phyloP scores from a whole-genome alignment of 2,888 invertebrate genomes.

The Nudaria mundana region DNA sequence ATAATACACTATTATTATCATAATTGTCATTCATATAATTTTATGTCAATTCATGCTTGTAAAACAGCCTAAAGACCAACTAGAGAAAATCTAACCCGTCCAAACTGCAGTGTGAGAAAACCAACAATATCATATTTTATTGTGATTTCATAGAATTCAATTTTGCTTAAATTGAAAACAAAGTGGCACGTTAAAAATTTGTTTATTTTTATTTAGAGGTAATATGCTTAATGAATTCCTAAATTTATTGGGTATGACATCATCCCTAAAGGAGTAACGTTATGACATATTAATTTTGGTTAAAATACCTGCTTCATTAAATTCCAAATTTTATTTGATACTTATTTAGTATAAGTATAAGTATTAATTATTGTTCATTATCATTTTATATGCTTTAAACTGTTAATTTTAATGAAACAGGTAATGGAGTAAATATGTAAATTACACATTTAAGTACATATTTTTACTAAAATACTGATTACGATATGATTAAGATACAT shows the following conservation, averaged over 20 bases:
- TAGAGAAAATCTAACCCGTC: constrained; percentile 53
- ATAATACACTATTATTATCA: constrained; percentile 23
- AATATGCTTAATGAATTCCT: constrained; percentile 63
- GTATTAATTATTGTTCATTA: background rate
- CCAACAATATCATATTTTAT: constrained; percentile 25
- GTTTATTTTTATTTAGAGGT: constrained; percentile 56
- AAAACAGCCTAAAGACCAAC: constrained; percentile 74
- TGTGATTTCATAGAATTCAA: constrained; percentile 77
- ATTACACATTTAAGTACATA: constrained; percentile 28
- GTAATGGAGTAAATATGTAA: constrained; percentile 9
- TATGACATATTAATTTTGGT: constrained; percentile 37
- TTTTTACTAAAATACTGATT: constrained; percentile 26
- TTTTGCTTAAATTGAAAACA: constrained; percentile 71
- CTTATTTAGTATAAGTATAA: no score
- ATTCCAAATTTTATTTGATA: constrained; percentile 14
- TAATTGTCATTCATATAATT: constrained; percentile 19
- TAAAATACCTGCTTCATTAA: constrained; percentile 26
- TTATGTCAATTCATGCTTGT: constrained; percentile 48
- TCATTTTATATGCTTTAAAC: constrained; percentile 3
- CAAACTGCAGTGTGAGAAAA: constrained; percentile 71
- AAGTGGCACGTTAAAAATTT: constrained; percentile 45
- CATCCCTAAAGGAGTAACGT: constrained; percentile 60
- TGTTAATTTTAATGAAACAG: constrained; percentile 25
- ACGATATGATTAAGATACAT: constrained; percentile 47
- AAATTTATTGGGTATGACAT: constrained; percentile 79